Evolutionary conservation across 2,888 invertebrate species (phyloP).

Genomic region (Anticlea derivata): DNA sequence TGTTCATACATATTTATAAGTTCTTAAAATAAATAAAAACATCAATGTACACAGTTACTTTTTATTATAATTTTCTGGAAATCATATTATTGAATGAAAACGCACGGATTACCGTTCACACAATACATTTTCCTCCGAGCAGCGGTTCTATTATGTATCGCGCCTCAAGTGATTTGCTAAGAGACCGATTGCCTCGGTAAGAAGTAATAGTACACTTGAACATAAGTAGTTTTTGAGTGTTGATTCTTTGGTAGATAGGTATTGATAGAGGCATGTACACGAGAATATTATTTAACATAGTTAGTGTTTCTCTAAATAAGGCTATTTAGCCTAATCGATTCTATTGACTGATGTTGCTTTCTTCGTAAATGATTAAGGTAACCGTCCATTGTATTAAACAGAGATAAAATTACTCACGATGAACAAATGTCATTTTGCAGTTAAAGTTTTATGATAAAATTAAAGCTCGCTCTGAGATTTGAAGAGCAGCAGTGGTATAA

Average conservation of each 20-base stretch:
- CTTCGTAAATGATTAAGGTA: no score
- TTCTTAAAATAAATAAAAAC: no score
- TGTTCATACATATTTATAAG: no score
- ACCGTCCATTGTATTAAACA: no score
- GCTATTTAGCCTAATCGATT: no score
- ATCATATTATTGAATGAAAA: neutral
- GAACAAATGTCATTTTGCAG: constrained; percentile 3
- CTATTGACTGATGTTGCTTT: no score
- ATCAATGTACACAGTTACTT: no score
- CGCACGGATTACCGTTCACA: neutral
- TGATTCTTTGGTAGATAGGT: constrained; percentile 29
- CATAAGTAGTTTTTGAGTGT: constrained; percentile 35
- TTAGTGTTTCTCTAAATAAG: no score
- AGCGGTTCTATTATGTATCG: constrained; percentile 35
- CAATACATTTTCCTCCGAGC: constrained; percentile 15
- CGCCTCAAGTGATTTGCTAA: constrained; percentile 43
- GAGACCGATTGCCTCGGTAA: constrained; percentile 39
- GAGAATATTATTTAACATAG: constrained; percentile 12
- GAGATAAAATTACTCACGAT: no score
- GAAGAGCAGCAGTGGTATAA: constrained; percentile 32
- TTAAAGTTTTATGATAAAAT: no score
- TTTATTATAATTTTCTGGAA: neutral
- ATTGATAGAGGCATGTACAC: constrained; percentile 16
- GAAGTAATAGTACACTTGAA: constrained; percentile 40
- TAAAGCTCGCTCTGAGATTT: no score